These are phyloP conservation scores for Hemichromis elongatus DNA, from an alignment of 2,113 vertebrate species.

Conservation along the genomic window DNA sequence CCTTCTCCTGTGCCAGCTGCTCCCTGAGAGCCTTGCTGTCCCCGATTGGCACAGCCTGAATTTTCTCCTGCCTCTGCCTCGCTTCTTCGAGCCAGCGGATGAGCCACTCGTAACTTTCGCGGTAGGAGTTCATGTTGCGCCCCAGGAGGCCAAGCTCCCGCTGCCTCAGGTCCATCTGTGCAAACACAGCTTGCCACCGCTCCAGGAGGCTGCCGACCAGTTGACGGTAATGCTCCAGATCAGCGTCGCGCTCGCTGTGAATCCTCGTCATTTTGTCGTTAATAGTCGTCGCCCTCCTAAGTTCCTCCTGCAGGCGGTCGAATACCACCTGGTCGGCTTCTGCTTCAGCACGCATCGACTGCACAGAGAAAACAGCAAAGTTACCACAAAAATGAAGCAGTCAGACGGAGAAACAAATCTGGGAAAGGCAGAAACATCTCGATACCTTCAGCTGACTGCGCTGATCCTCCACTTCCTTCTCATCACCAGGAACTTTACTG, in stretches of 20 bases:
- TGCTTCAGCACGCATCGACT: slow-evolving; percentile 80
- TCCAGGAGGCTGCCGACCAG: slow-evolving; percentile 80
- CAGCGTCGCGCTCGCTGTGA: slow-evolving; percentile 84
- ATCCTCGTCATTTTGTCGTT: slow-evolving; percentile 81
- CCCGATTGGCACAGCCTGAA: slow-evolving; percentile 79
- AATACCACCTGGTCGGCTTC: slow-evolving; percentile 81
- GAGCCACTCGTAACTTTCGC: slow-evolving; percentile 78
- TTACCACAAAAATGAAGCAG: neutral
- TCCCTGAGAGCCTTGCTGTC: slow-evolving; percentile 74
- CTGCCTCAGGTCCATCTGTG: slow-evolving; percentile 81
- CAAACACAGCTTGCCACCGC: slow-evolving; percentile 85
- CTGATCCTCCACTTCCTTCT: slow-evolving; percentile 80
- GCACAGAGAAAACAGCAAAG: neutral
- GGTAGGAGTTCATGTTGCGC: slow-evolving; percentile 83
- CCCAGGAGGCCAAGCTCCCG: slow-evolving; percentile 85
- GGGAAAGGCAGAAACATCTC: neutral
- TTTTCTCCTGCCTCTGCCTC: slow-evolving; percentile 80
- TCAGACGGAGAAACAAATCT: neutral
- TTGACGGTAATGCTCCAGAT: slow-evolving; percentile 86
- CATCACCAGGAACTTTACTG: slow-evolving; percentile 78
- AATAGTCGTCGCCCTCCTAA: slow-evolving; percentile 75
- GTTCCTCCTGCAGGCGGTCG: slow-evolving; percentile 77
- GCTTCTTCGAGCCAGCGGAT: slow-evolving; percentile 83
- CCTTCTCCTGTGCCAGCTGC: slow-evolving; percentile 89
- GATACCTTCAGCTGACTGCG: slow-evolving; percentile 84